Base-by-base conservation (phyloP, 2,888 invertebrate genomes). In the Lepeophtheirus nordmannii region DNA sequence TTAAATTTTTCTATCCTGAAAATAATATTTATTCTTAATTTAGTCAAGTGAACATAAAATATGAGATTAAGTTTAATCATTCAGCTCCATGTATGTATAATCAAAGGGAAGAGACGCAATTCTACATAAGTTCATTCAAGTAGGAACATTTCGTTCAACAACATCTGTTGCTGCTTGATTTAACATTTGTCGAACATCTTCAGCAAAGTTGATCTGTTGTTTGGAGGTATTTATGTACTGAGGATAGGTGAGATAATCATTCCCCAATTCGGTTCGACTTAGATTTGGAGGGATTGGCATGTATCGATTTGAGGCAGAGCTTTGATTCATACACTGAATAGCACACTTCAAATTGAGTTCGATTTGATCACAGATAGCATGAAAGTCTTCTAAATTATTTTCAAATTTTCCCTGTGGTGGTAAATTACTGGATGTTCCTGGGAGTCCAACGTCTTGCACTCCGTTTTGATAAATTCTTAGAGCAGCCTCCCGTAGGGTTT, bases 321-420 rank as follows among this genome's bases (percentile, higher is more conserved):
- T 30, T 22, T 59, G 60, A 20, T 59, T 59, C 10, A 23, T 20
- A 38, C 60, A 23, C 17, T 59, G 30, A 23, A 59, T 30, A 10
- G 60, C 60, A 59, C 60, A 23, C 60, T 30, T 59, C 10, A 59
- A 38, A 59, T 23, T 30, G n/a, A 59, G 10, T 22, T 59, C 60
- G 7, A 59, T 59, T n/a, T 59, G 60, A 59, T 59, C 60, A 7
- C 22, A 30, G 7, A 30, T 59, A 5, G 23, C 60, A 30, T 59
- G 37, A 30, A 59, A 59, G 23, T 59, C 60, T 59, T 59, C 60
- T 7, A 59, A 59, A 17, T 59, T 22, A 10, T 23, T 23, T 23
- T 59, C 60, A 59, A 59, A 59, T 59, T 59, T 59, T 23, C 23
- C 37, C 11, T 38, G 30, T 7, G 30, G 30, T 7, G 23, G 60